Conservation (phyloP, 2,113 vertebrate genomes). For the Etia nguti region DNA sequence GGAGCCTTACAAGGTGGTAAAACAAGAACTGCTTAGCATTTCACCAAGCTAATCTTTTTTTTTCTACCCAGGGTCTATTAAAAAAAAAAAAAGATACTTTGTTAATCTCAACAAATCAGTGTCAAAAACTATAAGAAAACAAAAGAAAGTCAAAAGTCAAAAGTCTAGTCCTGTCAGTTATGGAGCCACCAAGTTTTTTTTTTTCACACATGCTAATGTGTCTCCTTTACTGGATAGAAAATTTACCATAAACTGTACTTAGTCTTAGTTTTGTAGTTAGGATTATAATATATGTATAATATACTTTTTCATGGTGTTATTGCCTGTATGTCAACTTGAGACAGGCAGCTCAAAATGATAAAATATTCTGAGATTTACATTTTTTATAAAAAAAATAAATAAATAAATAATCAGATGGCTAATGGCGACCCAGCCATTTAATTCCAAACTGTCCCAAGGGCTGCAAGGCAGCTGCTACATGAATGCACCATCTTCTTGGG, state of each 20-base stretch:
- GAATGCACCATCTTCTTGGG: constrained; percentile 21
- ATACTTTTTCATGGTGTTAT: not conserved
- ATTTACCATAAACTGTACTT: not conserved
- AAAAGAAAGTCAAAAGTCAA: not conserved
- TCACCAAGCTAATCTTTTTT: not conserved
- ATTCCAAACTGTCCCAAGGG: constrained; percentile 18
- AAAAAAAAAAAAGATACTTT: fast-evolving
- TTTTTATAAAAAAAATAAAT: not conserved
- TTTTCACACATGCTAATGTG: not conserved
- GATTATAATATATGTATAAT: too few species aligned
- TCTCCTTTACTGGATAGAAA: not conserved
- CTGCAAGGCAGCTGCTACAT: constrained; percentile 22
- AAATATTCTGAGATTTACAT: not conserved
- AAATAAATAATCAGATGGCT: not conserved
- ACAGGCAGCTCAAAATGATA: not conserved
- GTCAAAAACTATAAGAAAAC: not conserved
- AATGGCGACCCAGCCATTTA: constrained; percentile 33
- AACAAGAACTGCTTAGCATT: not conserved
- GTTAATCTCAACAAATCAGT: not conserved
- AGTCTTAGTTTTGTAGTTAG: not conserved
- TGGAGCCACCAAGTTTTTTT: not conserved
- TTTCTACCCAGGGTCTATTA: not conserved
- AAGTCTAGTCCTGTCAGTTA: not conserved
- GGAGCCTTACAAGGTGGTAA: not conserved
- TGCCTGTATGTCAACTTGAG: not conserved